A percentile compares a stretch with the other conserved stretches of the same genome.
Conservation (phyloP, 2,888 invertebrate genomes). For the Epicampocera succincta region DNA sequence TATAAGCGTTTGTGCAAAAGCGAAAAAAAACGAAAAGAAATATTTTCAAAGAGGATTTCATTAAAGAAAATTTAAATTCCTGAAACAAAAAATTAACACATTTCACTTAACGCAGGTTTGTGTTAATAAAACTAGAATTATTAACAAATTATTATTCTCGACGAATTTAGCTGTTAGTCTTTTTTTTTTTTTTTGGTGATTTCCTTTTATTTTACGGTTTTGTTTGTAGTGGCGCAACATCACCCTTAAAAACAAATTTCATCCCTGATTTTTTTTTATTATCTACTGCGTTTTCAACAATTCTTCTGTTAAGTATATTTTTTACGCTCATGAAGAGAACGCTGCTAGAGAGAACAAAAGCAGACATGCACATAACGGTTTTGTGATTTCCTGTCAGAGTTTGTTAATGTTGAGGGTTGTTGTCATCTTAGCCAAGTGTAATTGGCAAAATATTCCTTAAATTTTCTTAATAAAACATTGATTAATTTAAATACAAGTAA, state of each 20-base stretch:
- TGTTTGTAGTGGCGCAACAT: neutral
- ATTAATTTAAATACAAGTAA: no score
- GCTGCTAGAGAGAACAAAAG: neutral
- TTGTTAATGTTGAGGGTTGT: no score
- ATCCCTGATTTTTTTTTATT: constrained; percentile 23
- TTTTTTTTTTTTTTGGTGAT: constrained; percentile 1
- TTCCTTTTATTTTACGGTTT: constrained; percentile 4
- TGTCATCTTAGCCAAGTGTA: no score
- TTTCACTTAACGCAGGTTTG: neutral
- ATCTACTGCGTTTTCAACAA: neutral
- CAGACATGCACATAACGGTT: no score
- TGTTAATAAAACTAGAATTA: neutral
- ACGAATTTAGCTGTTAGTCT: no score
- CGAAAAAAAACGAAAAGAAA: constrained; percentile 17
- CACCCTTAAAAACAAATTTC: constrained; percentile 1
- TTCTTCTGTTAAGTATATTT: neutral
- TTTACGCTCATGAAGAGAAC: neutral
- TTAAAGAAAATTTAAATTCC: constrained; percentile 9
- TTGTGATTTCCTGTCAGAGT: no score
- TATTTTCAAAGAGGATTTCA: neutral
- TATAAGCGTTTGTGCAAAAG: constrained; percentile 14
- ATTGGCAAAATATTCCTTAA: no score
- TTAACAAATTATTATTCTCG: neutral
- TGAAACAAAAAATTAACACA: neutral
- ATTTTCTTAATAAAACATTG: no score